A percentile compares a stretch with the other conserved stretches of the same genome.
Conservation (phyloP, 2,888 invertebrate species). For the Pomacea canaliculata region DNA sequence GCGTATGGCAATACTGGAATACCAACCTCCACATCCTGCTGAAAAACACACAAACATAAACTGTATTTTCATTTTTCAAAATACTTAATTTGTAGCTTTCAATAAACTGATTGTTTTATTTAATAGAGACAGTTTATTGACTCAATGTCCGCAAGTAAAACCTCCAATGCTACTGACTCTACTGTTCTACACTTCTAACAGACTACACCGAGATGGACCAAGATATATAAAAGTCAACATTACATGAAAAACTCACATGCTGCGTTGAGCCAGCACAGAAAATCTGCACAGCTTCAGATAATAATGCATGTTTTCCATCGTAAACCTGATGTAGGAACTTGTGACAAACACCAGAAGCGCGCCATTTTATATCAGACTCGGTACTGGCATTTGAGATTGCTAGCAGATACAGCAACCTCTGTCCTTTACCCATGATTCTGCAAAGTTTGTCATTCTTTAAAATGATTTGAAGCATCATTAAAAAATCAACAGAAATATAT, state of each 20-base stretch:
- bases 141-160: no score
- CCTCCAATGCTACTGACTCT: no score
- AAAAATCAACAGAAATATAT: background rate
- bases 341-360: slow-evolving; percentile 5
- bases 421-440: slow-evolving; percentile 4
- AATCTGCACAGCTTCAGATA: slow-evolving; percentile 1
- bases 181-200: no score
- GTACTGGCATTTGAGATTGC: slow-evolving; percentile 2
- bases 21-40: background rate
- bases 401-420: slow-evolving; percentile 9
- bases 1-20: background rate
- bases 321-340: background rate
- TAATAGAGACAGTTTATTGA: no score
- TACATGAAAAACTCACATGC: no score
- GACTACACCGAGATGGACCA: background rate
- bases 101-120: no score
- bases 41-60: background rate
- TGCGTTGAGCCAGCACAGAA: no score
- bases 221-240: no score
- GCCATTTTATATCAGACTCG: slow-evolving; percentile 1
- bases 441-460: background rate
- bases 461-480: background rate
- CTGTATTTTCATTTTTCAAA: no score
- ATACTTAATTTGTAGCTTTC: no score
- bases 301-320: background rate